Percentiles rank a stretch among this genome's conserved stretches.
phyloP scores from a whole-genome alignment of 1,140 invertebrate species.

The Drosophila rufa region DNA sequence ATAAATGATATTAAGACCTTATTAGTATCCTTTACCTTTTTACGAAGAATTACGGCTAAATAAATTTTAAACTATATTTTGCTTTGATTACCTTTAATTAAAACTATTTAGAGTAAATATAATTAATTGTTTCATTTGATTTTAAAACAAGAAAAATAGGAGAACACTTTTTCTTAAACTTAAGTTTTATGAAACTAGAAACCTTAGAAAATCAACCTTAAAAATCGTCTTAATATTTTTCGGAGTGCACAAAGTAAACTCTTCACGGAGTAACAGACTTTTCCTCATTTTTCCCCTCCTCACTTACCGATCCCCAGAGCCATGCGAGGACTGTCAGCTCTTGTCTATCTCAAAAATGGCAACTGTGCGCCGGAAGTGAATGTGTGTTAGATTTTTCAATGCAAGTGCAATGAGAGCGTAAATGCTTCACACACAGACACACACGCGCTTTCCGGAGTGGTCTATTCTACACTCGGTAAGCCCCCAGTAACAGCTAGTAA shows the following conservation, averaged over 20 bases:
- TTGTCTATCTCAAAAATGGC: constrained; percentile 49
- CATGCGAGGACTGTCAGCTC: constrained; percentile 25
- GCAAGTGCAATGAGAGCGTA: constrained; percentile 67
- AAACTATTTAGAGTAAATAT: too few relatives aligned
- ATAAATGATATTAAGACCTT: too few relatives aligned
- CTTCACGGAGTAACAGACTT: constrained; percentile 7
- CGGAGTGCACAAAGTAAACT: constrained; percentile 20
- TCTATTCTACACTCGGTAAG: background rate
- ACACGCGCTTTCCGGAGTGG: background rate
- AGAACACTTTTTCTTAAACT: too few relatives aligned
- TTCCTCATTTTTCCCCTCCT: constrained; percentile 3
- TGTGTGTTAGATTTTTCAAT: constrained; percentile 57
- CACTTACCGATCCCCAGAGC: constrained; percentile 18
- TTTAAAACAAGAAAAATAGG: too few relatives aligned
- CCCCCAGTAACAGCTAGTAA: constrained; percentile 27
- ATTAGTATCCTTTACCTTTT: too few relatives aligned
- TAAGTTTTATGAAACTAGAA: too few relatives aligned
- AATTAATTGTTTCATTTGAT: too few relatives aligned
- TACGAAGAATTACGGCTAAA: too few relatives aligned
- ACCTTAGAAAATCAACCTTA: too few relatives aligned
- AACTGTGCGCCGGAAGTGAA: constrained; percentile 42
- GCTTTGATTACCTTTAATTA: too few relatives aligned
- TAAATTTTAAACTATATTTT: background rate
- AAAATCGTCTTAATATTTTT: background rate
- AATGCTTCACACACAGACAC: constrained; percentile 28